Conservation (phyloP, 2,797 vertebrate species). For the Rhincodon typus region DNA sequence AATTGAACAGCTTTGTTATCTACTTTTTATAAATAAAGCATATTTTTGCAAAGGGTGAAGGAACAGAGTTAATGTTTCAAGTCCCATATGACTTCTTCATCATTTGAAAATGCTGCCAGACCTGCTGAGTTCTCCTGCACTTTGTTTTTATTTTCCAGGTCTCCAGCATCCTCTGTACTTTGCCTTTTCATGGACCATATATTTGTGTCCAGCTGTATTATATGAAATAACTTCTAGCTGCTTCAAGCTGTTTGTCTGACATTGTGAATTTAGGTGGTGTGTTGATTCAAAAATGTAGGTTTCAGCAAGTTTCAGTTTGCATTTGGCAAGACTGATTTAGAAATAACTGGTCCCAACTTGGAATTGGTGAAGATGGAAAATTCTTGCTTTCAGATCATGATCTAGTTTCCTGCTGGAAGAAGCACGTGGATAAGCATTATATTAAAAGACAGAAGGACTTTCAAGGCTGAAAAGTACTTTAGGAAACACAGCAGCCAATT, state of each 20-base stretch:
- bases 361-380: background rate
- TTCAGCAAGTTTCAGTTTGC: background rate
- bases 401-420: background rate
- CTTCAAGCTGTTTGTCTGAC: background rate
- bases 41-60: too few relatives aligned
- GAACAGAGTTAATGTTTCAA: too few relatives aligned
- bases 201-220: background rate
- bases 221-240: background rate
- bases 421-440: background rate
- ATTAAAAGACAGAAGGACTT: too few relatives aligned
- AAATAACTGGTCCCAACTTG: background rate
- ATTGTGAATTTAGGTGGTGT: background rate
- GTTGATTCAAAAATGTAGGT: background rate
- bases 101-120: too few relatives aligned
- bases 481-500: background rate
- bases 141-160: too few relatives aligned
- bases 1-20: too few relatives aligned
- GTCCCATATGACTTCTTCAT: too few relatives aligned
- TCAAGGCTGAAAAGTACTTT: background rate
- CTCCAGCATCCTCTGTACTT: too few relatives aligned
- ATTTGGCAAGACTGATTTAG: background rate
- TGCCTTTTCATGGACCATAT: too few relatives aligned
- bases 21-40: too few relatives aligned
- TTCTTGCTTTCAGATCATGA: background rate
- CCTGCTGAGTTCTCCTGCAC: too few relatives aligned